Evolutionary conservation across 2,113 vertebrate species (phyloP).

Genomic region (Forbesichthys papilliferus): DNA sequence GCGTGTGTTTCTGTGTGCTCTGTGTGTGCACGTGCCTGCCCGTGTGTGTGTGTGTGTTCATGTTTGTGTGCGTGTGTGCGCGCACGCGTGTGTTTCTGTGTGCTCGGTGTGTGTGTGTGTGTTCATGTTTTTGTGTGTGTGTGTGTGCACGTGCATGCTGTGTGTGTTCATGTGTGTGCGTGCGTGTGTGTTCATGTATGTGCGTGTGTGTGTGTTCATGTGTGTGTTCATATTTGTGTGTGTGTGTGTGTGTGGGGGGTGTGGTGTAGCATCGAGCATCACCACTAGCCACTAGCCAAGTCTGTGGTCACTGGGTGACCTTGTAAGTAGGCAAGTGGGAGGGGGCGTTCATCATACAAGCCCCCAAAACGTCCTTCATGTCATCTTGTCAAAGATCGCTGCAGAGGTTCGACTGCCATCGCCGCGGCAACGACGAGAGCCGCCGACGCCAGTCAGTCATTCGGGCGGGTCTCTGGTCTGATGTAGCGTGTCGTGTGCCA

Average conservation of each 20-base stretch:
- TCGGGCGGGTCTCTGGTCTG: constrained; percentile 43
- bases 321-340: background rate
- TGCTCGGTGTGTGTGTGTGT: background rate
- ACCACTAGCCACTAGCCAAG: constrained; percentile 50
- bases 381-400: constrained; percentile 65
- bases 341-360: constrained; percentile 61
- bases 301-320: constrained; percentile 12
- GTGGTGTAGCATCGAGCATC: constrained; percentile 19
- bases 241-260: constrained; percentile 20
- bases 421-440: constrained; percentile 26
- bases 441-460: too few relatives aligned
- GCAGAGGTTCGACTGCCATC: constrained; percentile 71
- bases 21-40: constrained; percentile 17
- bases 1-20: constrained; percentile 25
- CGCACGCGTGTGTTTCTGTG: too few relatives aligned
- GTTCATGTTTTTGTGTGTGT: constrained; percentile 20
- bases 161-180: constrained; percentile 4
- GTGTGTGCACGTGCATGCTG: too few relatives aligned
- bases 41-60: constrained; percentile 6
- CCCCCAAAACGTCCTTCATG: constrained; percentile 61
- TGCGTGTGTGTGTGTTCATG: constrained; percentile 5
- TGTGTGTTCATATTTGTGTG: constrained; percentile 3
- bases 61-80: constrained; percentile 13
- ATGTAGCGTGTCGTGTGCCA: constrained; percentile 41
- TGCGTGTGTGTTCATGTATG: constrained; percentile 27